A percentile compares a stretch with the other conserved stretches of the same genome.
Conservation (phyloP, 2,113 vertebrate species). For the Steatornis caripensis region DNA sequence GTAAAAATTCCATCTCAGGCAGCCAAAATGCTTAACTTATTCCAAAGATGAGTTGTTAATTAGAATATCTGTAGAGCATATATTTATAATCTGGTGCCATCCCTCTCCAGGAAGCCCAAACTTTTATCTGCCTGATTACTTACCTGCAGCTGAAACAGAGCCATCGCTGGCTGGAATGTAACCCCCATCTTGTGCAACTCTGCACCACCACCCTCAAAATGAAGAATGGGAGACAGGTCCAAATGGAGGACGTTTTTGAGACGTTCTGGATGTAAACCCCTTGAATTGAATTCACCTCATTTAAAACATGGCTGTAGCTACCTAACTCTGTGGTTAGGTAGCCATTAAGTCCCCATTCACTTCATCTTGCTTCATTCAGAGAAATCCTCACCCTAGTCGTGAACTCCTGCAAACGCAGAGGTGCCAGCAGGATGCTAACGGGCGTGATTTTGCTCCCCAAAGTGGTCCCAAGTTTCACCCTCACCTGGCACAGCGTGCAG, state of each 20-base stretch:
- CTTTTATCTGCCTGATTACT: background rate
- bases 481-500: background rate
- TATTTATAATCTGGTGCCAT: constrained; percentile 27
- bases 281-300: background rate
- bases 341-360: background rate
- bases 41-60: constrained; percentile 38
- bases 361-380: background rate
- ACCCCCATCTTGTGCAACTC: background rate
- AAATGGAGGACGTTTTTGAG: background rate
- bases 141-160: background rate
- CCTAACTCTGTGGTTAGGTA: background rate
- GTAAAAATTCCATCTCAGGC: constrained; percentile 54
- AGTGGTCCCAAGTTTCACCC: background rate
- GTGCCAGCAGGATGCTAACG: background rate
- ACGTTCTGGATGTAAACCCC: background rate
- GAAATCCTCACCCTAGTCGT: background rate
- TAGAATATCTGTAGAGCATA: background rate
- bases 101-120: background rate
- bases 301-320: background rate
- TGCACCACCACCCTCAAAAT: background rate
- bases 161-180: background rate
- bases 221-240: background rate
- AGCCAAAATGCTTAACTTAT: constrained; percentile 3
- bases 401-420: background rate
- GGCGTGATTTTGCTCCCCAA: background rate